Evolutionary conservation across 2,797 vertebrate genomes (phyloP), one percentile per base, ranked within the genome.

Genomic region (Carcharodon carcharias): DNA sequence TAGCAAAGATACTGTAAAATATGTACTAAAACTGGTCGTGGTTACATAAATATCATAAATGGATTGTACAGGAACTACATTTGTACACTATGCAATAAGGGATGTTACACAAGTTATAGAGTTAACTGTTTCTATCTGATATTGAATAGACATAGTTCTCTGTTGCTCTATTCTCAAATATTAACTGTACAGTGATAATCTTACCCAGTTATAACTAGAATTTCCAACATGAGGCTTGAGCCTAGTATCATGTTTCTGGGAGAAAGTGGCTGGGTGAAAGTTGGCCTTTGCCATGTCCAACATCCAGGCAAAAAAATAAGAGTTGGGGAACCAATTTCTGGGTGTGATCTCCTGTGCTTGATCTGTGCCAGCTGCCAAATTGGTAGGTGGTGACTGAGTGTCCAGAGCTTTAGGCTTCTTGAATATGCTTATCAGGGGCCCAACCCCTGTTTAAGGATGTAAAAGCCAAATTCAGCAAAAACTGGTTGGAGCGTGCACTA

Each of bases 11-110:
- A 11, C 16, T 8, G 45, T 85, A 9, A 85, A 50, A 21, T 85
- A 85, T 85, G 82, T 23, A n/a, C 35, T 91, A 91, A 91, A 91
- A 91, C 54, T 91, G 88, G 54, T 35, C 61, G 28, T 56, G 88
- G 88, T 56, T 12, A 31, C 54, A 91, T 61, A 12, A 91, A 31
- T 91, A 61, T 91, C 88, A 91, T 61, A 92, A 35, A n/a, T 63
- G 35, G 31, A 28, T 92, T 92, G 56, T 61, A 63, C 89, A 92
- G 58, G 61, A 92, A 92, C 56, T 63, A 31, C 35, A 18, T 61
- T 91, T 61, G 56, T 35, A 91, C 56, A n/a, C 14, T 61, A 61
- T 63, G 89, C 31, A 61, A 63, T 92, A 92, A 92, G 18, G 89
- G 89, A 92, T 61, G 61, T 92, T 92, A 63, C 58, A 92, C 58